Percentiles rank a stretch among this genome's conserved stretches.
These are phyloP conservation scores for Mastomys coucha DNA, from an alignment of 2,113 vertebrate species.

Conservation along the genomic window DNA sequence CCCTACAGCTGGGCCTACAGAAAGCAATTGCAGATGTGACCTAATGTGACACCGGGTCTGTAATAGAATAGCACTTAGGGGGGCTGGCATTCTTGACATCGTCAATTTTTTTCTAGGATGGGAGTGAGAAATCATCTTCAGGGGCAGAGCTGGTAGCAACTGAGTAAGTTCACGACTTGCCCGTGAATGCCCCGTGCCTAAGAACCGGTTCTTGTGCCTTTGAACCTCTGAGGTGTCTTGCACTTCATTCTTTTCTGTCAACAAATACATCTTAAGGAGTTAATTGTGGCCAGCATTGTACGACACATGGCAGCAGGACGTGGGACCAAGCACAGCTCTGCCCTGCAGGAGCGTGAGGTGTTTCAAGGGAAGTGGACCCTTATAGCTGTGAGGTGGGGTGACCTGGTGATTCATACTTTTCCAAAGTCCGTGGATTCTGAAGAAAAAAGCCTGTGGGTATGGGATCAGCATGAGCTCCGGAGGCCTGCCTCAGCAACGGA, in stretches of 20 bases:
- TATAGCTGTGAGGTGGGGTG: neutral
- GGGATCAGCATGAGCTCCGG: neutral
- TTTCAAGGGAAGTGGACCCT: neutral
- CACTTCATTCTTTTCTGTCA: neutral
- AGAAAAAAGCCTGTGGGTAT: neutral
- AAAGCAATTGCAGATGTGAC: slow-evolving; percentile 71
- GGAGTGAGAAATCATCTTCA: neutral
- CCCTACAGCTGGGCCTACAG: slow-evolving; percentile 53
- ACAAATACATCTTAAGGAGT: neutral
- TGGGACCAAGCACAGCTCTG: neutral
- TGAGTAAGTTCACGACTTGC: neutral
- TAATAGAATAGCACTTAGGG: slow-evolving; percentile 26
- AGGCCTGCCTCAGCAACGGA: neutral
- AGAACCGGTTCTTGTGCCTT: neutral
- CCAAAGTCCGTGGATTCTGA: neutral
- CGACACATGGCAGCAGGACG: neutral
- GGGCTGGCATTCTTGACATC: neutral
- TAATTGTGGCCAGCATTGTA: neutral
- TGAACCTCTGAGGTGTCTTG: neutral
- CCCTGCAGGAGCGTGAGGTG: neutral
- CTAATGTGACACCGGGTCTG: slow-evolving; percentile 47
- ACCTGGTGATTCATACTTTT: neutral
- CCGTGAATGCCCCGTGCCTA: neutral
- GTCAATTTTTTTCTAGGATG: neutral
- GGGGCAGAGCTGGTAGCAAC: neutral